Conservation (phyloP, 2,888 invertebrate genomes). For the Drosophila diplacantha region DNA sequence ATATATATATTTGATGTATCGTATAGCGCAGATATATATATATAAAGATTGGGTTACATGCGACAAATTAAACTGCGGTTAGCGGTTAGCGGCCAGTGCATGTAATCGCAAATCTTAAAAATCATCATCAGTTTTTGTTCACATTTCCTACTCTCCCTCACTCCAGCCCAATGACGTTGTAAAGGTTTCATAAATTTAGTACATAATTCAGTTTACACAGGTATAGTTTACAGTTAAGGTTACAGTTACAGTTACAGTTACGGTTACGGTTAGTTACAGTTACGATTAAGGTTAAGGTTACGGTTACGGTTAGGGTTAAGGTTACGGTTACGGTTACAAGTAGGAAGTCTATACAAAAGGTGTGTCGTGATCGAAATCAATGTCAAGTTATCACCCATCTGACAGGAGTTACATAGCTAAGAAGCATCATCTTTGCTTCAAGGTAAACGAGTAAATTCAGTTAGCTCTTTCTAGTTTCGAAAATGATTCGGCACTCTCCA, state of each 20-base stretch:
- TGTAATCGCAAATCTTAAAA: slow-evolving; percentile 22
- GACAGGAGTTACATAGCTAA: slow-evolving; percentile 77
- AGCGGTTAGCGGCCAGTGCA: slow-evolving; percentile 22
- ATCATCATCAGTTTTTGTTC: slow-evolving; percentile 31
- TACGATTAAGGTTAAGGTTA: slow-evolving; percentile 26
- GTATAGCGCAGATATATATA: slow-evolving; percentile 29
- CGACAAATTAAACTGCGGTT: slow-evolving; percentile 17
- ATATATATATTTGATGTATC: slow-evolving; percentile 33
- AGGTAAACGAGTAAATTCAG: slow-evolving; percentile 33
- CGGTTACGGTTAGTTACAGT: slow-evolving; percentile 43
- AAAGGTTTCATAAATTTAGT: slow-evolving; percentile 37
- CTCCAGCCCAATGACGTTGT: slow-evolving; percentile 27
- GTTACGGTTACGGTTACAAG: slow-evolving; percentile 35
- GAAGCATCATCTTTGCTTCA: slow-evolving; percentile 45
- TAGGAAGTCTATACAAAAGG: slow-evolving; percentile 29
- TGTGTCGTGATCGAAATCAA: slow-evolving; percentile 52
- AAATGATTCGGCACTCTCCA: slow-evolving; percentile 20
- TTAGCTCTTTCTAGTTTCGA: slow-evolving; percentile 18
- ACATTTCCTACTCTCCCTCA: slow-evolving; percentile 19
- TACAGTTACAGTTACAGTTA: slow-evolving; percentile 46
- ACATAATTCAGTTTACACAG: slow-evolving; percentile 45
- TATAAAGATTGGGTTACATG: slow-evolving; percentile 6
- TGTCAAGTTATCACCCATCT: slow-evolving; percentile 76
- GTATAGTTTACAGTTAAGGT: slow-evolving; percentile 30
- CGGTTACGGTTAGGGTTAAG: slow-evolving; percentile 20